Conservation (phyloP, 2,888 invertebrate species). For the Caenorhabditis imperialis region DNA sequence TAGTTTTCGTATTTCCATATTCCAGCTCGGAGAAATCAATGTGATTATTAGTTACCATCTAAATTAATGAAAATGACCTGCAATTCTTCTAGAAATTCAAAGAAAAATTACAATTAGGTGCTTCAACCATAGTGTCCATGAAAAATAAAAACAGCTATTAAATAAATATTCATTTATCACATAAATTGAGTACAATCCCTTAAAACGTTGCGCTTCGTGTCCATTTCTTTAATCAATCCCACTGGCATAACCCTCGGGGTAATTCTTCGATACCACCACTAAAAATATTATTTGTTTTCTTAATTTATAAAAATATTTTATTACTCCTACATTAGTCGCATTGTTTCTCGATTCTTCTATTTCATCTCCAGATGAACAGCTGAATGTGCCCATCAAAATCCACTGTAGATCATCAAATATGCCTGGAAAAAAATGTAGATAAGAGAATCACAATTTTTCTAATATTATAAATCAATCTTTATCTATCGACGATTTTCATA, state of each 20-base stretch:
- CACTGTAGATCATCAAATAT: slow-evolving; percentile 42
- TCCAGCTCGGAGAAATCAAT: not conserved
- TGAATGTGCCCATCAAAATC: slow-evolving; percentile 39
- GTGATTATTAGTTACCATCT: not conserved
- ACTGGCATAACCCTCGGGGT: slow-evolving; percentile 17
- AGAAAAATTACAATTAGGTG: not conserved
- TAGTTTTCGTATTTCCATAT: not conserved
- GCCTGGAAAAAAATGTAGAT: no score
- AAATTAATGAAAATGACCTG: not conserved
- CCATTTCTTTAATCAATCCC: slow-evolving; percentile 17
- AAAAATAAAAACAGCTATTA: not conserved
- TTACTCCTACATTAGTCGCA: not conserved
- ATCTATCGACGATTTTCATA: no score
- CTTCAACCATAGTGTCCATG: no score
- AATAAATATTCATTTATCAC: slow-evolving; percentile 1
- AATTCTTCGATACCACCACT: slow-evolving; percentile 54
- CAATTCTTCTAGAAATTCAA: not conserved
- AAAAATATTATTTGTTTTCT: slow-evolving; percentile 10
- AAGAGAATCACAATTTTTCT: no score
- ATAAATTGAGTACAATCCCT: slow-evolving; percentile 22
- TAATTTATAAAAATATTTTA: not conserved
- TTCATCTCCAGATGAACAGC: no score
- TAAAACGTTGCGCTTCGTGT: slow-evolving; percentile 32
- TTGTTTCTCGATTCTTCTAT: not conserved
- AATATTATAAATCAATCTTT: no score